Evolutionary conservation across 2,113 vertebrate genomes (phyloP), one percentile per base, ranked within the genome.

Genomic region (Xiphorhynchus elegans): DNA sequence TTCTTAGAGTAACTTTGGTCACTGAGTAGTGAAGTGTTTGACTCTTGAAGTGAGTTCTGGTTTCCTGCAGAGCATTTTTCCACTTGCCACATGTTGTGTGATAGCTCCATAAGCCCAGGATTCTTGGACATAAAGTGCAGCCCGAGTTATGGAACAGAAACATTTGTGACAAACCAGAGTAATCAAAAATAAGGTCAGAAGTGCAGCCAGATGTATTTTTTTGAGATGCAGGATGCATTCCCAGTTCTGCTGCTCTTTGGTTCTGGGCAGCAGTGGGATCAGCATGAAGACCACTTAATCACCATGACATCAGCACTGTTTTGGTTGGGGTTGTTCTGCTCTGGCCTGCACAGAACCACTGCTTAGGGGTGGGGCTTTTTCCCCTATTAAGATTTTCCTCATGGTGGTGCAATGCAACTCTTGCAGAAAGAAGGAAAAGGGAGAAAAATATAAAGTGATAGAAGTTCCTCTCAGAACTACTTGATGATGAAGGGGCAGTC

Each of bases 61-160:
- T 59, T 13, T 64, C 40, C 80, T 20, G 53, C 58, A 28, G 63
- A 56, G 58, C 23, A 4, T 79, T 94, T 85, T 79, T 39, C 52
- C 47, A 7, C 47, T 67, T 20, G 4, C 17, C 0, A 2, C 1
- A 3, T 28, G 7, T 13, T 39, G 55, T 60, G 46, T 12, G 2
- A 7, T 10, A 59, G 33, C 53, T 83, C 64, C 4, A 1, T 11
- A 1, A 17, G 63, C 42, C 42, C 31, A 42, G 20, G 40, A 5
- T 13, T 46, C 67, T 58, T 24, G 4, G 60, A 21, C 33, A 1
- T 2, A 58, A 40, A 49, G 20, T 13, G 39, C 72, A 55, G 23
- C 21, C 2, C 26, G 67, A n/a, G 35, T 63, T 67, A 2, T 8
- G 53, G 58, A 85, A 17, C 24, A 72, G 35, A 74, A 74, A 72